Evolutionary conservation across 2,888 invertebrate species (phyloP).

Genomic region (Noctuana brunneofusca): DNA sequence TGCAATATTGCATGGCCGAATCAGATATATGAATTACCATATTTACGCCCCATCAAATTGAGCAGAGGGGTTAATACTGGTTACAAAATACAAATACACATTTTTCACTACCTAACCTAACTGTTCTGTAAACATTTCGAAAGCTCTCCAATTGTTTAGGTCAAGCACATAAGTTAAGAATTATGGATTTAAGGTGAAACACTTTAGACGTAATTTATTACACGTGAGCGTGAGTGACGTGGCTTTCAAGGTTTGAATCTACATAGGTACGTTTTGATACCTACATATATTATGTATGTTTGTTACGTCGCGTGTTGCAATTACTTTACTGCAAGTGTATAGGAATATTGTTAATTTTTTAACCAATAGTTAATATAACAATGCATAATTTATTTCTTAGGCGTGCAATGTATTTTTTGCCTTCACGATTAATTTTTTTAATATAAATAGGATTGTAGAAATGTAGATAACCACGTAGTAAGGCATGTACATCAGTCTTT

Average conservation of each 20-base stretch:
- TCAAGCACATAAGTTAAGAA: slow-evolving; percentile 19
- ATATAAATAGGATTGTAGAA: slow-evolving; percentile 69
- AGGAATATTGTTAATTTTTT: slow-evolving; percentile 54
- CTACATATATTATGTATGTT: neutral
- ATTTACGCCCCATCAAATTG: no score
- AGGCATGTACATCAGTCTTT: slow-evolving; percentile 44
- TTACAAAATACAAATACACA: no score
- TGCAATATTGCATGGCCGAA: slow-evolving; percentile 9
- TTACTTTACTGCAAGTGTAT: slow-evolving; percentile 43
- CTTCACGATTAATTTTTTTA: slow-evolving; percentile 50
- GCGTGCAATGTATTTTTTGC: slow-evolving; percentile 57
- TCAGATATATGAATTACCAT: slow-evolving; percentile 4
- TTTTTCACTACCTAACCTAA: neutral
- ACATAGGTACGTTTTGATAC: neutral
- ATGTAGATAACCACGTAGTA: slow-evolving; percentile 77
- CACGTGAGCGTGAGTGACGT: slow-evolving; percentile 45
- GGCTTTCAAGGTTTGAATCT: slow-evolving; percentile 38
- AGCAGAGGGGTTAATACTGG: neutral
- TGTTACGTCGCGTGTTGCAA: slow-evolving; percentile 10
- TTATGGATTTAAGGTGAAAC: slow-evolving; percentile 30
- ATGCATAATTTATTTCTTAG: slow-evolving; percentile 70
- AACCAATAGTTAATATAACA: slow-evolving; percentile 51
- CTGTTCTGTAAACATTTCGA: slow-evolving; percentile 8
- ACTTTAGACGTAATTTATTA: slow-evolving; percentile 26
- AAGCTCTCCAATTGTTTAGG: slow-evolving; percentile 19